phyloP scores from a whole-genome alignment of 2,113 vertebrate genomes.

The Astur gentilis region DNA sequence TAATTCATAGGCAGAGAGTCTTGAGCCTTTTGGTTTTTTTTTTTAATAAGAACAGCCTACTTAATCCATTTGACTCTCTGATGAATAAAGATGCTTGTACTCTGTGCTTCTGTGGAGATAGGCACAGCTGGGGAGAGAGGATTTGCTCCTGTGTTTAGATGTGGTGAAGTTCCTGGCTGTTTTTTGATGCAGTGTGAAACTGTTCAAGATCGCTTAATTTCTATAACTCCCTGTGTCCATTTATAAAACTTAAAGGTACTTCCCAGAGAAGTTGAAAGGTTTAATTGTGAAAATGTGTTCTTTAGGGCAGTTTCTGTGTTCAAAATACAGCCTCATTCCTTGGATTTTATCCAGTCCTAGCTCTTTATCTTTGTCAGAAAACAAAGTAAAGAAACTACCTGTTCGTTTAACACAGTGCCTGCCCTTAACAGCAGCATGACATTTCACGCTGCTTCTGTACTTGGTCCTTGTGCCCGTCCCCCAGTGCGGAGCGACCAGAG shows the following conservation, averaged over 20 bases:
- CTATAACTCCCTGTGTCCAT: not conserved
- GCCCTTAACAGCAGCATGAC: not conserved
- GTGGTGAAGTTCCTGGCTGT: not conserved
- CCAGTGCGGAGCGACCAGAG: not conserved
- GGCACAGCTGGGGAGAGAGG: not conserved
- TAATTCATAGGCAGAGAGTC: not conserved
- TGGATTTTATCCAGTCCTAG: not conserved
- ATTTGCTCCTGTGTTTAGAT: not conserved
- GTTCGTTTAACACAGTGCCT: not conserved
- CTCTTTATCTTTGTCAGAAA: not conserved
- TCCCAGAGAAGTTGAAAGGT: not conserved
- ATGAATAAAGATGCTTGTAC: not conserved
- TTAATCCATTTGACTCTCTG: not conserved
- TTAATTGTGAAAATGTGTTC: not conserved
- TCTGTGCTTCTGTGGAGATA: not conserved
- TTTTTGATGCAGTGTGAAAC: not conserved
- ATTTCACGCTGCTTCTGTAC: not conserved
- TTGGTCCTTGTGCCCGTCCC: not conserved
- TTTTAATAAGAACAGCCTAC: not conserved
- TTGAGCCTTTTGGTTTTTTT: not conserved
- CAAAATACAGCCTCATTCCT: not conserved
- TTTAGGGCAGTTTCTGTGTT: not conserved
- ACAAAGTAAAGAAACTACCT: not conserved
- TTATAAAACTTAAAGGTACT: not conserved
- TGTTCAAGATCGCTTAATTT: not conserved